phyloP scores from a whole-genome alignment of 2,888 invertebrate genomes.

The Disparrhopalites patrizii region DNA sequence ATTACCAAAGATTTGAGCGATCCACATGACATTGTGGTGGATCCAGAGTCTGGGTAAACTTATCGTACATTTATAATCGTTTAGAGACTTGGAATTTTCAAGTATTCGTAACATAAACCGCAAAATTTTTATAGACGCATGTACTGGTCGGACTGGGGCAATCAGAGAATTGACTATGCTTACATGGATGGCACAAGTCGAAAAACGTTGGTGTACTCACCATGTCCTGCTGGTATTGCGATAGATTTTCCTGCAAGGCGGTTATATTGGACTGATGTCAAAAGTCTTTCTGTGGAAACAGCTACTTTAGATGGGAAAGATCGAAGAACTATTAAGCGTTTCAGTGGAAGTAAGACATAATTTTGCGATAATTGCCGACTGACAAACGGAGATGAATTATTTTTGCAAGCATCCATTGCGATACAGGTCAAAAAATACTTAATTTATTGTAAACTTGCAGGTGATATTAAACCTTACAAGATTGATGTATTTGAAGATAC shows the following conservation, averaged over 20 bases:
- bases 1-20: constrained; percentile 57
- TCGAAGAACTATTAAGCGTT: constrained; percentile 59
- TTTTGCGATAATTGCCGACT: background rate
- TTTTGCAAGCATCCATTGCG: background rate
- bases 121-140: constrained; percentile 56
- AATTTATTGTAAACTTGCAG: constrained; percentile 42
- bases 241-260: constrained; percentile 69
- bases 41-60: constrained; percentile 59
- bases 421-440: constrained; percentile 1
- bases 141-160: constrained; percentile 70
- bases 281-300: constrained; percentile 67
- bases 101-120: background rate
- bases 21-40: constrained; percentile 68
- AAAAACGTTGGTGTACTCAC: constrained; percentile 59
- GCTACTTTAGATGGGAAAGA: constrained; percentile 65
- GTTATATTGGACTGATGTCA: constrained; percentile 81
- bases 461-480: constrained; percentile 63
- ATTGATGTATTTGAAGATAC: constrained; percentile 70
- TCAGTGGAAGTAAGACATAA: constrained; percentile 56
- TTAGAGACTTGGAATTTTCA: background rate
- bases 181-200: constrained; percentile 63
- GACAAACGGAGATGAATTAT: background rate
- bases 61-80: background rate
- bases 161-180: constrained; percentile 61
- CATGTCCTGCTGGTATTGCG: constrained; percentile 72